Evolutionary conservation across 2,888 invertebrate genomes (phyloP).

Genomic region (Hybos culiciformis): DNA sequence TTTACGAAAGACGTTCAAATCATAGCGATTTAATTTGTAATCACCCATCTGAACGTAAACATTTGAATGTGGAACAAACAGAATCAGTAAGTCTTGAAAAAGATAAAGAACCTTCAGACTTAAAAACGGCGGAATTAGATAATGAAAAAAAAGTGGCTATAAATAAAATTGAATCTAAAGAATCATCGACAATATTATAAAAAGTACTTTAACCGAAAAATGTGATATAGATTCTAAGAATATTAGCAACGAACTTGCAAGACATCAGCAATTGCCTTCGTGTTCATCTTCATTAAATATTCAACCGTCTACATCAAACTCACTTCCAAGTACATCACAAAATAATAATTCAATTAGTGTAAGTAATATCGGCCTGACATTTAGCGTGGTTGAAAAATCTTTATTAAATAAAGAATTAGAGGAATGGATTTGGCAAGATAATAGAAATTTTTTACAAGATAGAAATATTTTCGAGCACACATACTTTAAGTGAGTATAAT

Average conservation of each 20-base stretch:
- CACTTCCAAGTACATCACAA: neutral
- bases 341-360: neutral
- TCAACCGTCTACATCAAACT: too few species aligned
- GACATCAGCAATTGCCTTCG: neutral
- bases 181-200: conserved; percentile 15
- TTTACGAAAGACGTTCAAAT: conserved; percentile 76
- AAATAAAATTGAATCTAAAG: too few species aligned
- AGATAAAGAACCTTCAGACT: too few species aligned
- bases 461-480: conserved; percentile 93
- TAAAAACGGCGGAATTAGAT: too few species aligned
- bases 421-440: conserved; percentile 96
- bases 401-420: conserved; percentile 51
- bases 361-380: too few species aligned
- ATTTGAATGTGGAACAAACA: too few species aligned
- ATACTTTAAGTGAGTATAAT: conserved; percentile 66
- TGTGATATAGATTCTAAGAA: conserved; percentile 31
- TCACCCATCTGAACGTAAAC: too few species aligned
- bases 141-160: conserved; percentile 15
- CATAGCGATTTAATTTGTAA: too few species aligned
- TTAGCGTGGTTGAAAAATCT: too few species aligned
- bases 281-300: neutral
- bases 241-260: conserved; percentile 9
- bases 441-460: conserved; percentile 87
- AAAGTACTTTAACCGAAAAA: conserved; percentile 12
- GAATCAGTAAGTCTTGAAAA: too few species aligned